phyloP scores from a whole-genome alignment of 2,797 vertebrate genomes.

The Aeoliscus strigatus region DNA sequence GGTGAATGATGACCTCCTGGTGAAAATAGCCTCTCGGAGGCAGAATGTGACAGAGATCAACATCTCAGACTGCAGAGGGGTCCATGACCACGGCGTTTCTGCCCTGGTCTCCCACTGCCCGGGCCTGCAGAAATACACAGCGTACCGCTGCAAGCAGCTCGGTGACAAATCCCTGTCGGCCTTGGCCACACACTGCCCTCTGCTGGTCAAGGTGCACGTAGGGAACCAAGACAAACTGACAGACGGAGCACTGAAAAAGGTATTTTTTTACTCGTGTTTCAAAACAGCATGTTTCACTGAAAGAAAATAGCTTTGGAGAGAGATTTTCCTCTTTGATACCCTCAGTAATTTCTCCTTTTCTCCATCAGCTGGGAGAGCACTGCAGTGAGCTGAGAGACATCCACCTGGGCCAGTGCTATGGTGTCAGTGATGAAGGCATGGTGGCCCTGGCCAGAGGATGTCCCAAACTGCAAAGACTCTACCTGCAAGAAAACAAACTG shows the following conservation, averaged over 20 bases:
- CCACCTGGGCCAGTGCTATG: slow-evolving; percentile 97
- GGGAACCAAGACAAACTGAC: slow-evolving; percentile 98
- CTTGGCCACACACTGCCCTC: slow-evolving; percentile 88
- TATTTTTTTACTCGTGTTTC: slow-evolving; percentile 44
- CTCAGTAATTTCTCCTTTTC: slow-evolving; percentile 4
- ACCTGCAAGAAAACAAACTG: slow-evolving; percentile 99
- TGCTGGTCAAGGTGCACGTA: slow-evolving; percentile 95
- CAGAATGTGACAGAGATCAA: slow-evolving; percentile 97
- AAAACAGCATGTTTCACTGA: too few relatives aligned
- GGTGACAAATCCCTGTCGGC: slow-evolving; percentile 88
- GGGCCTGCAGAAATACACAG: slow-evolving; percentile 90
- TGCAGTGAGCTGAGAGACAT: slow-evolving; percentile 93
- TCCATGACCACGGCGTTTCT: slow-evolving; percentile 90
- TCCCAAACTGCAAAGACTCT: slow-evolving; percentile 92
- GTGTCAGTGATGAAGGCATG: slow-evolving; percentile 94
- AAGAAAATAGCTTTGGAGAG: too few relatives aligned
- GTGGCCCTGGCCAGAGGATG: slow-evolving; percentile 90
- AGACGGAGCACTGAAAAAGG: slow-evolving; percentile 90
- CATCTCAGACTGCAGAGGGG: slow-evolving; percentile 94
- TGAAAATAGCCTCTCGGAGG: slow-evolving; percentile 92
- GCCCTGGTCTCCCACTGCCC: slow-evolving; percentile 88
- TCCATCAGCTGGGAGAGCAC: slow-evolving; percentile 83
- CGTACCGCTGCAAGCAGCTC: slow-evolving; percentile 96
- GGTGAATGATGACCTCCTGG: slow-evolving; percentile 93
- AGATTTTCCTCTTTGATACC: background rate